Percentiles rank a stretch among this genome's conserved stretches.
Conservation (phyloP, 2,113 vertebrate species). For the Bos javanicus region DNA sequence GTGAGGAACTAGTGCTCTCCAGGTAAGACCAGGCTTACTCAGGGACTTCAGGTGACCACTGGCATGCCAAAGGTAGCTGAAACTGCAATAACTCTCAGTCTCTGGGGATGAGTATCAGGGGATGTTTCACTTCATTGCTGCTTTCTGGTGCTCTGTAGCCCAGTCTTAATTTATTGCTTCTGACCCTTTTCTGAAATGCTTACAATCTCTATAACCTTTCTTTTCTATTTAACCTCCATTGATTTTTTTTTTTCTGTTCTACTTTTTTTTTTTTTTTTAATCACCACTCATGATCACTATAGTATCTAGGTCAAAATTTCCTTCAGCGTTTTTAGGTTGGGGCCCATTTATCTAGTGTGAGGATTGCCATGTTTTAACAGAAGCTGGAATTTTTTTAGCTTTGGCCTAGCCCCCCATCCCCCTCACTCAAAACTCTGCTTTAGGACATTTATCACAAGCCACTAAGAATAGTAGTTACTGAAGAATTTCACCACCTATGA, state of each 20-base stretch:
- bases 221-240: conserved; percentile 21
- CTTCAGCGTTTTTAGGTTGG: background rate
- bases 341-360: background rate
- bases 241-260: conserved; percentile 29
- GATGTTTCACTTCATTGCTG: background rate
- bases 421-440: background rate
- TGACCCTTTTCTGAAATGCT: background rate
- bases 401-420: too few relatives aligned
- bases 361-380: background rate
- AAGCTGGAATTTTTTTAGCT: background rate
- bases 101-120: background rate
- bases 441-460: background rate
- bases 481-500: background rate
- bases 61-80: background rate
- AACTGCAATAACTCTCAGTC: background rate
- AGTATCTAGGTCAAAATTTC: conserved; percentile 49
- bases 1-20: background rate
- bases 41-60: background rate
- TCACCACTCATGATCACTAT: conserved; percentile 29
- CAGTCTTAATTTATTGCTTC: background rate
- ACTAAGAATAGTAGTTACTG: background rate
- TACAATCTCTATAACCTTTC: background rate
- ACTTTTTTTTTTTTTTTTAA: conserved; percentile 22
- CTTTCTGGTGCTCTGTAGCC: background rate
- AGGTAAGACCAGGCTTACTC: background rate